Percentiles rank a stretch among this genome's conserved stretches.
These are phyloP conservation scores for Ptychoptera albimana DNA, from an alignment of 2,888 invertebrate genomes.

Conservation along the genomic window DNA sequence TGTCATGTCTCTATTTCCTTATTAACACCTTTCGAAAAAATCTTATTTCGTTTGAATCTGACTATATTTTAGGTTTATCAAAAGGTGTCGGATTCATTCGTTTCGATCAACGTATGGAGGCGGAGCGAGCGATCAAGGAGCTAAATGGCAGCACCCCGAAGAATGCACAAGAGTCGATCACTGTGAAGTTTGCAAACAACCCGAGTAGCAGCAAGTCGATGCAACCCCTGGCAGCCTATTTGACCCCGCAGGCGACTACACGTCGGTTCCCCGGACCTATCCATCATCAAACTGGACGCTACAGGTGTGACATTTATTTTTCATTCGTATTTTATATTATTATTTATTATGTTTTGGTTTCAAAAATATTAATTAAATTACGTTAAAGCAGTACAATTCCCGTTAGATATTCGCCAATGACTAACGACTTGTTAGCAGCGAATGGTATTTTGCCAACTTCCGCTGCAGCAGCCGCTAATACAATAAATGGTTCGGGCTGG, in stretches of 20 bases:
- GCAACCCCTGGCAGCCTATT: slow-evolving; percentile 68
- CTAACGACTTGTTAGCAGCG: slow-evolving; percentile 59
- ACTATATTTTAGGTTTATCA: slow-evolving; percentile 51
- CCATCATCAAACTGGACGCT: slow-evolving; percentile 27
- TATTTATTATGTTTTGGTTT: not conserved
- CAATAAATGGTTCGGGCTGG: slow-evolving; percentile 67
- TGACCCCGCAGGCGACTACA: slow-evolving; percentile 61
- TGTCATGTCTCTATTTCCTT: not conserved
- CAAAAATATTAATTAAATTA: not conserved
- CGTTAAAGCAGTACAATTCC: slow-evolving; percentile 24
- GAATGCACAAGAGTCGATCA: slow-evolving; percentile 77
- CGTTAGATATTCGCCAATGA: slow-evolving; percentile 67
- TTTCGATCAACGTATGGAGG: slow-evolving; percentile 83
- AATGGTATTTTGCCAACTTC: too few species aligned
- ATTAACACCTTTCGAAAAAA: not conserved
- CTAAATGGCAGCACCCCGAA: slow-evolving; percentile 82
- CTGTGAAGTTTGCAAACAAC: slow-evolving; percentile 90
- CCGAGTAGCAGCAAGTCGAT: slow-evolving; percentile 74
- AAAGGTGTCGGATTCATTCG: slow-evolving; percentile 92
- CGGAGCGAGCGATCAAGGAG: slow-evolving; percentile 82
- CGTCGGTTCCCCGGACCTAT: slow-evolving; percentile 68
- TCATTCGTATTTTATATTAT: too few species aligned
- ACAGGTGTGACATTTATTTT: slow-evolving; percentile 19
- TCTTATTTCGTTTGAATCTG: not conserved
- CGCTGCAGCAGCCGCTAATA: slow-evolving; percentile 69